Conservation (phyloP, 1,140 invertebrate genomes). For the Homarus americanus region DNA sequence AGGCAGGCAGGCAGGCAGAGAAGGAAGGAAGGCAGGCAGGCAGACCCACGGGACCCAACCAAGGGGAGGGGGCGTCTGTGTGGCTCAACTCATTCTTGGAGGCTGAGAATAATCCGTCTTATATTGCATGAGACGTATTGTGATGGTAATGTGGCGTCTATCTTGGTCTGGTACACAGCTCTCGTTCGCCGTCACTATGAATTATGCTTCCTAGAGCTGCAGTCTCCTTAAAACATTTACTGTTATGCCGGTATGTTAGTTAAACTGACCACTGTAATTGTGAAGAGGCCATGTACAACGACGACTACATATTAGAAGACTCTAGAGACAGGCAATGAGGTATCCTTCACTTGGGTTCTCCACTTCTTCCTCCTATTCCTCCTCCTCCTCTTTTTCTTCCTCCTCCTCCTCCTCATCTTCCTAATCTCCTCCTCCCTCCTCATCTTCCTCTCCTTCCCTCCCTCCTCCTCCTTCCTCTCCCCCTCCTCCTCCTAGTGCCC, state of each 20-base stretch:
- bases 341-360: too few species aligned
- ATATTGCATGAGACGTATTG: conserved; percentile 45
- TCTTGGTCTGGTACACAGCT: neutral
- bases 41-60: neutral
- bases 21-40: neutral
- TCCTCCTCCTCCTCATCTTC: neutral
- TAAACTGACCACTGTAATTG: too few species aligned
- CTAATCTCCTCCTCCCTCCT: neutral
- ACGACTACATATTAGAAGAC: too few species aligned
- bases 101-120: conserved; percentile 47
- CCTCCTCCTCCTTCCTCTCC: neutral
- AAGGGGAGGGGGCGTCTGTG: neutral
- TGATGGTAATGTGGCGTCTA: conserved; percentile 37
- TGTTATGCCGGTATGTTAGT: neutral
- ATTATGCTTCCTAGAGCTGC: conserved; percentile 26
- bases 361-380: neutral
- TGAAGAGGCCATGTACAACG: too few species aligned
- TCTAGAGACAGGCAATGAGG: too few species aligned
- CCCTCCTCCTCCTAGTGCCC: neutral
- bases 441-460: conserved; percentile 13
- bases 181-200: conserved; percentile 28
- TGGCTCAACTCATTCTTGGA: conserved; percentile 4
- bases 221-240: conserved; percentile 28
- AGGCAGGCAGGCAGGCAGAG: neutral
- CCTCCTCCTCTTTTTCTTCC: neutral